phyloP scores from a whole-genome alignment of 2,888 invertebrate genomes.

The Hypselothyrea guttata region DNA sequence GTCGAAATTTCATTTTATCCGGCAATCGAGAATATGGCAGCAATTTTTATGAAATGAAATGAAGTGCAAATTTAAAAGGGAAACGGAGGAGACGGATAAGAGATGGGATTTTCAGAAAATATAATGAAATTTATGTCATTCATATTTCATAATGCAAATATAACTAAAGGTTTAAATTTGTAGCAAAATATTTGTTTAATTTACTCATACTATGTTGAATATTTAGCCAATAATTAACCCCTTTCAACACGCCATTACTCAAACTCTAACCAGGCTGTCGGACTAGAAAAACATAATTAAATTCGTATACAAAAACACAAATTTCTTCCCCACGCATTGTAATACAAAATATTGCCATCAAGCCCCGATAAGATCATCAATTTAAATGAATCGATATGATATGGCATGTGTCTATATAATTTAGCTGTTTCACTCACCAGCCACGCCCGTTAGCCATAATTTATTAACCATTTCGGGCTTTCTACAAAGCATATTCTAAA shows the following conservation, averaged over 20 bases:
- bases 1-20: conserved; percentile 35
- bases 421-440: conserved; percentile 25
- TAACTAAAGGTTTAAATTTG: too few relatives aligned
- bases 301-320: not conserved
- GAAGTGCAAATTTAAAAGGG: conserved; percentile 7
- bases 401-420: conserved; percentile 20
- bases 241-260: too few relatives aligned
- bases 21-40: conserved; percentile 23
- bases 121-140: too few relatives aligned
- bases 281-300: not conserved
- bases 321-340: not conserved
- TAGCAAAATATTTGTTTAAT: too few relatives aligned
- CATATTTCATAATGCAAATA: too few relatives aligned
- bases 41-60: conserved; percentile 12
- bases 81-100: too few relatives aligned
- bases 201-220: too few relatives aligned
- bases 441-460: conserved; percentile 28
- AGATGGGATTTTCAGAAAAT: too few relatives aligned
- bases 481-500: conserved; percentile 26
- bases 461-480: conserved; percentile 32
- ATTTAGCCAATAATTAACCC: too few relatives aligned
- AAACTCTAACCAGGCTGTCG: too few relatives aligned
- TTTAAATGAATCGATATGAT: conserved; percentile 26
- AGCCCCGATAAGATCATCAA: conserved; percentile 7
- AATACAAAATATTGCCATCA: not conserved